A percentile compares a stretch with the other conserved stretches of the same genome.
Evolutionary conservation across 2,888 invertebrate species (phyloP).

Genomic region (Belgica antarctica): DNA sequence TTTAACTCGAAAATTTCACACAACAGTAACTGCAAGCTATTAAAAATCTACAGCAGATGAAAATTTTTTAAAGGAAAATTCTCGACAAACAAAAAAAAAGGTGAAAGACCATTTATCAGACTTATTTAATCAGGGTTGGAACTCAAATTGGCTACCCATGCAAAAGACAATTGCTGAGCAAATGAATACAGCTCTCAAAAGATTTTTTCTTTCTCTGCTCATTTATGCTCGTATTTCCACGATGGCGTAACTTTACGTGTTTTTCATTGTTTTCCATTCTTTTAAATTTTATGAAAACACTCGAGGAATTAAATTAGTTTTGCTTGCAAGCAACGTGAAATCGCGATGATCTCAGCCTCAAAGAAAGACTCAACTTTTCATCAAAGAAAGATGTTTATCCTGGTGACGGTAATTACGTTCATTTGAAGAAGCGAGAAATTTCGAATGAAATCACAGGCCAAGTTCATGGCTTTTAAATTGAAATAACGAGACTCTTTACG

Average conservation of each 20-base stretch:
- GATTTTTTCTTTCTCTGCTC: neutral
- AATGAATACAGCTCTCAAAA: no score
- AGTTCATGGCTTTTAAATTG: conserved; percentile 6
- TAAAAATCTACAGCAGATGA: conserved; percentile 3
- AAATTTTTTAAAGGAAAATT: no score
- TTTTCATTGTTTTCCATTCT: no score
- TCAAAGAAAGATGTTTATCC: neutral
- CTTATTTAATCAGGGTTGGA: neutral
- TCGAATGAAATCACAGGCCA: neutral
- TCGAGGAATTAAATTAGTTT: neutral
- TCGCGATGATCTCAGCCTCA: neutral
- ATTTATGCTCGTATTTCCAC: no score
- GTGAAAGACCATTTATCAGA: neutral
- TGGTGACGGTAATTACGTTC: neutral
- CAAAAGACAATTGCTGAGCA: no score
- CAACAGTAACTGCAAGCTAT: conserved; percentile 26
- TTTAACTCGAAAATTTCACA: conserved; percentile 8
- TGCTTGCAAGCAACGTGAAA: neutral
- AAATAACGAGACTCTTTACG: conserved; percentile 21
- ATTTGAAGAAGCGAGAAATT: neutral
- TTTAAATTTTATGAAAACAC: neutral
- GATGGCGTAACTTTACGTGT: neutral
- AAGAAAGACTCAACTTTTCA: neutral
- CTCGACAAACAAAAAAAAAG: neutral
- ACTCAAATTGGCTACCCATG: neutral